Conservation (phyloP, 2,888 invertebrate species). For the Eremobia ochroleuca region DNA sequence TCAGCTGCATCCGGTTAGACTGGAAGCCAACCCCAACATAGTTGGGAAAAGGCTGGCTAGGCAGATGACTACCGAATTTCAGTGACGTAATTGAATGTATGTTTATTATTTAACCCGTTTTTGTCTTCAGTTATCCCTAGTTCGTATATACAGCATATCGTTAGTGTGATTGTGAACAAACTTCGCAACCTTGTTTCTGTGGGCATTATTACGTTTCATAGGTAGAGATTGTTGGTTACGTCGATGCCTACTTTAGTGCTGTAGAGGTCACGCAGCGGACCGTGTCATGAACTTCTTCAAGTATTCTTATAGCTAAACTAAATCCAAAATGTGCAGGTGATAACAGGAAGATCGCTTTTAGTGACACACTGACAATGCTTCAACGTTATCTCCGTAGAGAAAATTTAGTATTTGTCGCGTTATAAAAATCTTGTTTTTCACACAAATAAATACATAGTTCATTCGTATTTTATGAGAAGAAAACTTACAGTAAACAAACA, state of each 20-base stretch:
- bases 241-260: constrained; percentile 47
- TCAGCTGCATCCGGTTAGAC: too few species aligned
- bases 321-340: constrained; percentile 6
- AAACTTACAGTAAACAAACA: neutral
- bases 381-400: neutral
- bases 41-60: too few species aligned
- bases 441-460: neutral
- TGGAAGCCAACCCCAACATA: too few species aligned
- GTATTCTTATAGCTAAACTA: constrained; percentile 43
- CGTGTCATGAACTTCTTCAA: constrained; percentile 40
- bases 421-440: neutral
- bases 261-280: constrained; percentile 55
- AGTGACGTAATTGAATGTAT: constrained; percentile 45
- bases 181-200: constrained; percentile 56
- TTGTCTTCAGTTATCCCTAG: constrained; percentile 44
- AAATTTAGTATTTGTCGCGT: neutral
- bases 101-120: constrained; percentile 36
- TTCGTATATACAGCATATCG: constrained; percentile 11
- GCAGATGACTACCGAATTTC: constrained; percentile 52
- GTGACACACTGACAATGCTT: neutral
- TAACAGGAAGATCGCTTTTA: neutral
- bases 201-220: constrained; percentile 54
- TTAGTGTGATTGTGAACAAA: constrained; percentile 45
- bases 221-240: constrained; percentile 52
- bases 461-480: neutral